A percentile compares a stretch with the other conserved stretches of the same genome.
Conservation (phyloP, 2,888 invertebrate species). For the Lissocephala sabroskyi region DNA sequence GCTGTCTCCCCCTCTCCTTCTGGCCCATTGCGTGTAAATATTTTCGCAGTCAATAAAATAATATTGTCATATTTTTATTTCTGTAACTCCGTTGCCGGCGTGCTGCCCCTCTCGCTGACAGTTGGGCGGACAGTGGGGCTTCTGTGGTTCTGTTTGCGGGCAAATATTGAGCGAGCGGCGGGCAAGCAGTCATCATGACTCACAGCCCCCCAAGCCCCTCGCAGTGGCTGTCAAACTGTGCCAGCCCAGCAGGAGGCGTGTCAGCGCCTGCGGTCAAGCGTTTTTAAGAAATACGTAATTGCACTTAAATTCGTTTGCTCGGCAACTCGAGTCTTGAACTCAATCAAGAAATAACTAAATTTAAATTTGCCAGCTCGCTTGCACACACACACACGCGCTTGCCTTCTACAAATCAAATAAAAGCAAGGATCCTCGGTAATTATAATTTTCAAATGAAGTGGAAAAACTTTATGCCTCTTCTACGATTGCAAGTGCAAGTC, state of each 20-base stretch:
- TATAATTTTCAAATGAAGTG: slow-evolving; percentile 61
- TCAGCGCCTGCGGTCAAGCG: too few species aligned
- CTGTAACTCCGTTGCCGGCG: neutral
- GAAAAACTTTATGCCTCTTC: slow-evolving; percentile 36
- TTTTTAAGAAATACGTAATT: too few species aligned
- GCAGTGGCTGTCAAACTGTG: too few species aligned
- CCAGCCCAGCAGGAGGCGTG: too few species aligned
- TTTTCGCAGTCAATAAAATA: slow-evolving; percentile 66
- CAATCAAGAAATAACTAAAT: too few species aligned
- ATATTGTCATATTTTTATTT: slow-evolving; percentile 60
- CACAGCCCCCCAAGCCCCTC: too few species aligned
- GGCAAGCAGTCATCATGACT: too few species aligned
- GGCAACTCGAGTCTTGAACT: too few species aligned
- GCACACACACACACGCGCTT: too few species aligned
- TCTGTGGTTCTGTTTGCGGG: slow-evolving; percentile 21
- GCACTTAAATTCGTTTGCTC: too few species aligned
- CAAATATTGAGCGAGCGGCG: slow-evolving; percentile 42
- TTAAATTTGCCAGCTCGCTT: too few species aligned
- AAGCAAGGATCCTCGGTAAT: slow-evolving; percentile 35
- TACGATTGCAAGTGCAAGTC: neutral
- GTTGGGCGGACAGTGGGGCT: slow-evolving; percentile 1
- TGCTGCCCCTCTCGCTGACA: neutral
- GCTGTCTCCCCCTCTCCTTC: slow-evolving; percentile 2
- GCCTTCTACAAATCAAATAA: too few species aligned
- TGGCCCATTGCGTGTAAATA: slow-evolving; percentile 58